These are phyloP conservation scores for Trogon surrucura DNA, from an alignment of 2,113 vertebrate species.

Conservation along the genomic window DNA sequence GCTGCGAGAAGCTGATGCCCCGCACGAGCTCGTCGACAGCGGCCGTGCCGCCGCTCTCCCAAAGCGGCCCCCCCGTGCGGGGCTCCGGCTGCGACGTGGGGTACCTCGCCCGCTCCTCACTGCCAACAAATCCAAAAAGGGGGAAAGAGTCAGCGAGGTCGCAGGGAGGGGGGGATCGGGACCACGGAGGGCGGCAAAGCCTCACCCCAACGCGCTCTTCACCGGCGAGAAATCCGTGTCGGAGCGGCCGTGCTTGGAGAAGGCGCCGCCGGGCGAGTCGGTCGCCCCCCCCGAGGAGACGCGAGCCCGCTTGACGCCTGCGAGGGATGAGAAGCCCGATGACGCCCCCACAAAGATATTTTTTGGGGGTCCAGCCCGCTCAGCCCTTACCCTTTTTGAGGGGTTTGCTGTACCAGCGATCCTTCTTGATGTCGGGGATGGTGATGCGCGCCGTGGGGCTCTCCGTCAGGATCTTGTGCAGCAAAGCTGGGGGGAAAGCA, in stretches of 20 bases:
- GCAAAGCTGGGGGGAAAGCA: constrained; percentile 78
- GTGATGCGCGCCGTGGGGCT: constrained; percentile 81
- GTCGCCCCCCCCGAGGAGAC: constrained; percentile 56
- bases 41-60: constrained; percentile 77
- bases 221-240: constrained; percentile 76
- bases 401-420: constrained; percentile 85
- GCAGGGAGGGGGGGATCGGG: no score
- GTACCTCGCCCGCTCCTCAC: constrained; percentile 85
- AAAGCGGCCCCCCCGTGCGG: constrained; percentile 73
- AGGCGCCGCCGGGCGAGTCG: constrained; percentile 69
- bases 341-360: no score
- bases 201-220: constrained; percentile 72
- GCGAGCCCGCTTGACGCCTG: constrained; percentile 75
- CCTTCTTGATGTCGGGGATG: constrained; percentile 88
- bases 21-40: constrained; percentile 78
- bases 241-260: constrained; percentile 80
- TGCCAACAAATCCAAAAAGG: constrained; percentile 34
- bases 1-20: constrained; percentile 96
- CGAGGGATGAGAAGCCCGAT: not conserved
- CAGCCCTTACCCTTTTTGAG: constrained; percentile 66
- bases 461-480: constrained; percentile 89
- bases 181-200: not conserved
- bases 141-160: no score
- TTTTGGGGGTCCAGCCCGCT: no score
- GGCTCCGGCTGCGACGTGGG: constrained; percentile 95